A percentile compares a stretch with the other conserved stretches of the same genome.
Conservation (phyloP, 1,140 invertebrate species). For the Penaeus indicus region DNA sequence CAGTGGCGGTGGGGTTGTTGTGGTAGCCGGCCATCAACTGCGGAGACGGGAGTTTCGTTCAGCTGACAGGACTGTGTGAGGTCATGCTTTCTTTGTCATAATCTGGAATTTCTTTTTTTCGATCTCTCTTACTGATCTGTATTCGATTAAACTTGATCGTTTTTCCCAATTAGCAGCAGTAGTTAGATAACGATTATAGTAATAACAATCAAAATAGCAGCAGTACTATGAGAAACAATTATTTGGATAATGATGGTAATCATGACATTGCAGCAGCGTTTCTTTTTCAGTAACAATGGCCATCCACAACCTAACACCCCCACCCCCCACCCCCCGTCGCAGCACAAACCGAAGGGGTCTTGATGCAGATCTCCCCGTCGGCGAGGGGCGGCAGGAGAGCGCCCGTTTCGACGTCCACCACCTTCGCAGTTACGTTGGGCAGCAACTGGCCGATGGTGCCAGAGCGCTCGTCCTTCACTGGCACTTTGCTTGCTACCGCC, state of each 20-base stretch:
- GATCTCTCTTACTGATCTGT: too few relatives aligned
- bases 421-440: conserved; percentile 17
- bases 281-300: too few relatives aligned
- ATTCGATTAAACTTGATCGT: background rate
- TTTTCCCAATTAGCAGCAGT: too few relatives aligned
- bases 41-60: too few relatives aligned
- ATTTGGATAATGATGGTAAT: too few relatives aligned
- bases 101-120: background rate
- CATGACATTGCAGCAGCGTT: too few relatives aligned
- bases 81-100: background rate
- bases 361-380: conserved; percentile 45
- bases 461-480: conserved; percentile 26
- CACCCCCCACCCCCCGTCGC: background rate
- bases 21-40: conserved; percentile 49
- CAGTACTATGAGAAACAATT: too few relatives aligned
- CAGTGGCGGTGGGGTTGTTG: conserved; percentile 21
- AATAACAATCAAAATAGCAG: too few relatives aligned
- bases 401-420: conserved; percentile 24
- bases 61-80: too few relatives aligned
- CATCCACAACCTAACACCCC: background rate
- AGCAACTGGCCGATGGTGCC: conserved; percentile 39
- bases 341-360: conserved; percentile 39
- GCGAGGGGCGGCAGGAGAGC: conserved; percentile 11
- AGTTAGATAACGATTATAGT: too few relatives aligned
- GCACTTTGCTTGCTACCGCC: conserved; percentile 8